Evolutionary conservation across 2,888 invertebrate species (phyloP).

Genomic region (Rotaria macrura): DNA sequence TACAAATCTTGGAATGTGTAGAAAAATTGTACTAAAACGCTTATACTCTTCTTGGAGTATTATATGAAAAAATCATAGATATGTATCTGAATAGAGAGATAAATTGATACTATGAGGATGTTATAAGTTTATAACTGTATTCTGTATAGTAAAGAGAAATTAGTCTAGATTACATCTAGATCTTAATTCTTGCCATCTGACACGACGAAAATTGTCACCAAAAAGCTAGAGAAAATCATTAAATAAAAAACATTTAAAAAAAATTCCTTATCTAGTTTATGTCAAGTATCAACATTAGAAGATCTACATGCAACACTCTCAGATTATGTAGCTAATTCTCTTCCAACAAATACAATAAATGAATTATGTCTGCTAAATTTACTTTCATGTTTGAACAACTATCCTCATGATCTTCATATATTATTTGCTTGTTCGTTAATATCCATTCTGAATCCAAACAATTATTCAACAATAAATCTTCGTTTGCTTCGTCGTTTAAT

Average conservation of each 20-base stretch:
- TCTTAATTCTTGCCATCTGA: too few species aligned
- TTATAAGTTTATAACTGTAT: too few species aligned
- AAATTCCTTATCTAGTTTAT: neutral
- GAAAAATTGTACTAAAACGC: too few species aligned
- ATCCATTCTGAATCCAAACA: neutral
- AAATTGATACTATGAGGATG: too few species aligned
- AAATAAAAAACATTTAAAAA: neutral
- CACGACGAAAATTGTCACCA: too few species aligned
- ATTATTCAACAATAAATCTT: neutral
- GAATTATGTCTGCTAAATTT: neutral
- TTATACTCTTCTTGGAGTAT: too few species aligned
- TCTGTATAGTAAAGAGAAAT: too few species aligned
- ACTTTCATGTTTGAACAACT: neutral
- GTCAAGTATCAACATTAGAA: neutral
- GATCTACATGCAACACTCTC: neutral
- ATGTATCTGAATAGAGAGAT: too few species aligned
- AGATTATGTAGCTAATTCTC: neutral
- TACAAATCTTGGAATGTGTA: too few species aligned
- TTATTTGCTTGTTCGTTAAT: neutral
- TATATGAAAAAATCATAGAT: too few species aligned
- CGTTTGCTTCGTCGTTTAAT: neutral
- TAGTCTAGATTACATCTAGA: too few species aligned
- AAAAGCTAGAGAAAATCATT: too few species aligned
- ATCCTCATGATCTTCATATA: neutral
- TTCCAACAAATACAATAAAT: neutral